Evolutionary conservation across 2,888 invertebrate genomes (phyloP).

Genomic region (Cephus sareptanus): DNA sequence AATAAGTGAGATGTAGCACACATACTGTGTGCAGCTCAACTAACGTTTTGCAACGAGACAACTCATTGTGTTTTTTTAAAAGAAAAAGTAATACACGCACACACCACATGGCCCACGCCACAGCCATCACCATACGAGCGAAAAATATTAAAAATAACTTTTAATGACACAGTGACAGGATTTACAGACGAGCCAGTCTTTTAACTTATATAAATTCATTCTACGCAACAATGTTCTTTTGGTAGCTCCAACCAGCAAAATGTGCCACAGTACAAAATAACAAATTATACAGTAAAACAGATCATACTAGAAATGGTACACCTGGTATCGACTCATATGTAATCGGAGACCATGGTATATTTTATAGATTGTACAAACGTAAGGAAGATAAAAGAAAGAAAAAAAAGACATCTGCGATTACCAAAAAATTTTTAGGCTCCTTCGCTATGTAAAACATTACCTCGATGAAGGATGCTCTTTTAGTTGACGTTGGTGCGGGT

Average conservation of each 20-base stretch:
- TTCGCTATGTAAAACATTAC: conserved; percentile 61
- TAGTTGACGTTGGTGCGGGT: conserved; percentile 66
- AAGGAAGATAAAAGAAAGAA: background rate
- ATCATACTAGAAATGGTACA: background rate
- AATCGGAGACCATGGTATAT: background rate
- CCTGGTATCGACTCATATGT: background rate
- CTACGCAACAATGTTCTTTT: background rate
- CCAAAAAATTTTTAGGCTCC: background rate
- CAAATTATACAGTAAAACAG: background rate
- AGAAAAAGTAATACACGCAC: background rate
- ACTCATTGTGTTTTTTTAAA: background rate
- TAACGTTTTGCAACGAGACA: background rate
- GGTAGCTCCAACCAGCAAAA: background rate
- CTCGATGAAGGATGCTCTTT: conserved; percentile 87
- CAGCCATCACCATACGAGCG: background rate
- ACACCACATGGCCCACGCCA: background rate
- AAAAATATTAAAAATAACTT: background rate
- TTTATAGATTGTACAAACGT: background rate
- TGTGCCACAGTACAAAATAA: background rate
- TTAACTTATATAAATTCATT: background rate
- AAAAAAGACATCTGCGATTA: conserved; percentile 1
- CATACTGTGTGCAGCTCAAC: background rate
- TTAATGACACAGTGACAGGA: background rate
- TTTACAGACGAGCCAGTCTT: background rate
- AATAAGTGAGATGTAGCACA: background rate